Evolutionary conservation across 2,888 invertebrate genomes (phyloP).

Genomic region (Epirrita christyi): DNA sequence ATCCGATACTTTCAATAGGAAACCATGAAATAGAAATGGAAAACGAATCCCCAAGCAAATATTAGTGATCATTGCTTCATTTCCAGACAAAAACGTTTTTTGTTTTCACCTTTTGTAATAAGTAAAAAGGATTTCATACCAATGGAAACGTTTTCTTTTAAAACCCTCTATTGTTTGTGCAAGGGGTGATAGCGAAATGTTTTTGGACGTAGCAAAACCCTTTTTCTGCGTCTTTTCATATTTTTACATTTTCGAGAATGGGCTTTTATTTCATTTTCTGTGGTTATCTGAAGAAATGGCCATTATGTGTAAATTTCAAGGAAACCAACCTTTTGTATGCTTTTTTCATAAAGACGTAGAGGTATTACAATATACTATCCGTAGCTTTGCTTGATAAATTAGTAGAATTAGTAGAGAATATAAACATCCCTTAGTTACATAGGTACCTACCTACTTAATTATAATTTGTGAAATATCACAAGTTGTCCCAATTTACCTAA

Average conservation of each 20-base stretch:
- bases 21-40: slow-evolving; percentile 13
- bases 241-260: slow-evolving; percentile 1
- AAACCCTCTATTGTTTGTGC: slow-evolving; percentile 57
- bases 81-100: slow-evolving; percentile 27
- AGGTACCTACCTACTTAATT: neutral
- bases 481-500: neutral
- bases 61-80: slow-evolving; percentile 19
- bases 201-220: slow-evolving; percentile 44
- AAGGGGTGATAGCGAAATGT: slow-evolving; percentile 44
- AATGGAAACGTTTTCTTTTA: slow-evolving; percentile 58
- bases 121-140: slow-evolving; percentile 51
- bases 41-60: slow-evolving; percentile 15
- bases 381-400: too few species aligned
- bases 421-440: too few species aligned
- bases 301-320: neutral
- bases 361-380: neutral
- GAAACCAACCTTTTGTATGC: neutral
- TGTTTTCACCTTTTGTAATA: slow-evolving; percentile 45
- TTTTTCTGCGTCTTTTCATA: slow-evolving; percentile 39
- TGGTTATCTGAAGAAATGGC: slow-evolving; percentile 1
- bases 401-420: too few species aligned
- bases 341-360: neutral
- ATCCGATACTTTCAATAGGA: slow-evolving; percentile 1
- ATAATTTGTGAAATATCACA: neutral
- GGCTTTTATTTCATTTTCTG: neutral